Evolutionary conservation across 2,888 invertebrate genomes (phyloP), one percentile per base, ranked within the genome.

Genomic region (Frankliniella fusca): DNA sequence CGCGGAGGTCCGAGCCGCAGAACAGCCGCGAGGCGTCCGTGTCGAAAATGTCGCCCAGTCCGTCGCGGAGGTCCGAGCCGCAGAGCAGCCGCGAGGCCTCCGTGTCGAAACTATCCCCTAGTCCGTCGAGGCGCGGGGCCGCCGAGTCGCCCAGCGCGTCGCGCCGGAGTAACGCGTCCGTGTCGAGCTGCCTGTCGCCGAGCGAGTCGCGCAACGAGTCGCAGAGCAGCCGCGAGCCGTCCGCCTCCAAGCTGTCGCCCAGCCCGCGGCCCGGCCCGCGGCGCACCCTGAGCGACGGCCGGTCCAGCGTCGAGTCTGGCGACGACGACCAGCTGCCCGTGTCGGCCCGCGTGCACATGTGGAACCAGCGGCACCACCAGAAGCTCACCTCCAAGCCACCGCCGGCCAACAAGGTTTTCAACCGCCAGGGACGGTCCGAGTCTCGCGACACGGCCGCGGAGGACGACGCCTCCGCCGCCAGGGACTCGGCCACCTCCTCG

Each of bases 311-410:
- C 70, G 70, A 76, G 70, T 76, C 70, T 12, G 70, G 70, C 9
- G 70, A 76, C 27, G 70, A 76, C 27, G 70, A 76, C 27, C 27
- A 27, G 70, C 27, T 76, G 70, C 70, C 70, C 70, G 70, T 76
- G 70, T 76, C 70, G 23, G 70, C 70, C 9, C 70, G 70, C 27
- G 70, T 76, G 70, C 70, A 76, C 10, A 76, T 76, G 70, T 76
- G 70, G 70, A 76, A 76, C 70, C 70, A 76, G 70, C 70, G 70
- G 70, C 70, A 76, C 70, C 70, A 76, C 70, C 27, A 23, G 23
- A 76, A 76, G 70, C 10, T 76, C 23, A 76, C 70, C 11, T n/a
- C 70, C 70, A 76, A 76, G 70, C 70, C 70, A 27, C 70, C 70
- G 27, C 70, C 70, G 23, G 70, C 70, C 70, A 76, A 76, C 70